Conservation (phyloP, 2,113 vertebrate species). For the Girardinichthys multiradiatus region DNA sequence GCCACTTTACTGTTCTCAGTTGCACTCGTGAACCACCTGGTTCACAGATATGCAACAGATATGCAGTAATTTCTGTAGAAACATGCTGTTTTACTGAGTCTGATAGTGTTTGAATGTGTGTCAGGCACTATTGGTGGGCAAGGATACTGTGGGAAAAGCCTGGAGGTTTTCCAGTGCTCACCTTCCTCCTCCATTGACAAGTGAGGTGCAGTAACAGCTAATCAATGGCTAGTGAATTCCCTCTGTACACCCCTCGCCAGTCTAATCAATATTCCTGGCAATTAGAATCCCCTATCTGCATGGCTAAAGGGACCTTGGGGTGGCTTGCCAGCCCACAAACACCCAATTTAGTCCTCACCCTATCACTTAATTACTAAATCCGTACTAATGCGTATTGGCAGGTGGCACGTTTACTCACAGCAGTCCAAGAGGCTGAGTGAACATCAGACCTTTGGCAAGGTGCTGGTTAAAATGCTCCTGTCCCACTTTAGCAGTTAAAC, state of each 20-base stretch:
- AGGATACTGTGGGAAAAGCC: conserved; percentile 65
- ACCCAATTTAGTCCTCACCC: conserved; percentile 87
- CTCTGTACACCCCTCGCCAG: conserved; percentile 68
- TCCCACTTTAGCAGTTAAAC: conserved; percentile 75
- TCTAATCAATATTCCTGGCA: conserved; percentile 85
- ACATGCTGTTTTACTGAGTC: conserved; percentile 62
- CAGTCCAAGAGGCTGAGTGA: conserved; percentile 71
- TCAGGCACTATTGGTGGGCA: conserved; percentile 45
- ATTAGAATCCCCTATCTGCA: conserved; percentile 89
- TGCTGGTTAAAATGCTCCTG: conserved; percentile 73
- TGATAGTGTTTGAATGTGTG: conserved; percentile 34
- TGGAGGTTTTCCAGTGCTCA: conserved; percentile 65
- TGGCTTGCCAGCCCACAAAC: conserved; percentile 81
- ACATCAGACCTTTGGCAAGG: conserved; percentile 81
- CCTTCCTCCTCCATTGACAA: conserved; percentile 76
- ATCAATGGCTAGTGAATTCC: conserved; percentile 83
- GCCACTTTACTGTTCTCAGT: not conserved
- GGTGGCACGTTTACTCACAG: conserved; percentile 69
- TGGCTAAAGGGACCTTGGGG: conserved; percentile 80
- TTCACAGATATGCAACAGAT: conserved; percentile 5
- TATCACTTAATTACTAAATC: conserved; percentile 89
- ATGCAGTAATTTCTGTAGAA: conserved; percentile 22
- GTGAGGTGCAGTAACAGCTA: conserved; percentile 82
- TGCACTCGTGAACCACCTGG: conserved; percentile 6
- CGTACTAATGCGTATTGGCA: conserved; percentile 85